A percentile compares a stretch with the other conserved stretches of the same genome.
Conservation (phyloP, 1,140 invertebrate genomes). For the Eumaeus atala region DNA sequence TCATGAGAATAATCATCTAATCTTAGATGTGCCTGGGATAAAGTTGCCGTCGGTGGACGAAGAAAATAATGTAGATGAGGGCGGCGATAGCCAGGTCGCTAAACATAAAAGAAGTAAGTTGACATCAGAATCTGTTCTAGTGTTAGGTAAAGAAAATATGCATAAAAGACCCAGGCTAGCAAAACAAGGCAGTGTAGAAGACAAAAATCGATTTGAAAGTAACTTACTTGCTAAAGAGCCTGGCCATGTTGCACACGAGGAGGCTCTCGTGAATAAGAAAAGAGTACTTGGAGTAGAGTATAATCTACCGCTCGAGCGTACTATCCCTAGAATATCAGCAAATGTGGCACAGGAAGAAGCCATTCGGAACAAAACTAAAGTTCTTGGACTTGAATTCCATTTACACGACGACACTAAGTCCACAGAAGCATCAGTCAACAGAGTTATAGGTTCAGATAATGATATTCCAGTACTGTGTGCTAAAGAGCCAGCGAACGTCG, state of each 20-base stretch:
- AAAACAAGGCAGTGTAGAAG: too few relatives aligned
- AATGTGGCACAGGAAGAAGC: constrained; percentile 54
- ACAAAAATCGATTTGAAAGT: constrained; percentile 26
- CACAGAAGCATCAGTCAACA: too few relatives aligned
- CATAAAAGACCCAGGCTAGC: too few relatives aligned
- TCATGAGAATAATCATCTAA: constrained; percentile 49
- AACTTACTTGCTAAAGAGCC: constrained; percentile 26
- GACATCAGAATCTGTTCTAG: constrained; percentile 17
- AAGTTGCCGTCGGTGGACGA: constrained; percentile 38
- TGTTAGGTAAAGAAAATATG: too few relatives aligned
- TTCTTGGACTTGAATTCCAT: constrained; percentile 12
- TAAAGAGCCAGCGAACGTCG: constrained; percentile 43
- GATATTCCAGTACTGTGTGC: constrained; percentile 7
- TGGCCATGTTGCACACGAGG: constrained; percentile 51
- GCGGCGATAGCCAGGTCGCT: constrained; percentile 30
- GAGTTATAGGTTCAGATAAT: too few relatives aligned
- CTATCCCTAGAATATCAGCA: constrained; percentile 32
- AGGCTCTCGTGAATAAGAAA: constrained; percentile 52
- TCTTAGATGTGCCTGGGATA: constrained; percentile 24
- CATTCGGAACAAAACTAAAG: constrained; percentile 33
- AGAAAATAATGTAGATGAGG: constrained; percentile 48
- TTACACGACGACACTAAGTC: constrained; percentile 16
- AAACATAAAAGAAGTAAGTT: constrained; percentile 52
- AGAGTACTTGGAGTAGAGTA: constrained; percentile 61
- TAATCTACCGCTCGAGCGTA: constrained; percentile 37